Percentiles rank a stretch among this genome's conserved stretches.
Conservation (phyloP, 2,888 invertebrate species). For the Mythimna ferrago region DNA sequence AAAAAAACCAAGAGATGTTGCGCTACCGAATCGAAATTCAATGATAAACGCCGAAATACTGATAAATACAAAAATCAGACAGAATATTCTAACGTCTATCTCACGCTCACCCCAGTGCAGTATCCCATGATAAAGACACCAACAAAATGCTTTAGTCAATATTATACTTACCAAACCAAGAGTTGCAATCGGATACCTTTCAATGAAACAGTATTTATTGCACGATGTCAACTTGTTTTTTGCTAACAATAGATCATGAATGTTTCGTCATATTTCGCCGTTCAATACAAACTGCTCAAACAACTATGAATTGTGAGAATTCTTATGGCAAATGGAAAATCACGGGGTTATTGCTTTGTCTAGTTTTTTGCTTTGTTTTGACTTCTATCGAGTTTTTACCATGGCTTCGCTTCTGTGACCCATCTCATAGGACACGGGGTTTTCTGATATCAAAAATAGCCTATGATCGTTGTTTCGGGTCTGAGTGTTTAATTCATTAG, state of each 20-base stretch:
- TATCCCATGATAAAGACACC: background rate
- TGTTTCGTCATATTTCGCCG: conserved; percentile 17
- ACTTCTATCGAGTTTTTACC: background rate
- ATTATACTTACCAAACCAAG: background rate
- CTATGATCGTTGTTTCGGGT: too few species aligned
- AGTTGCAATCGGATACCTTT: background rate
- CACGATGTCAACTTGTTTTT: conserved; percentile 1
- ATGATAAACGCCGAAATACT: too few species aligned
- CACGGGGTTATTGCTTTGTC: conserved; percentile 19
- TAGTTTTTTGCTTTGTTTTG: background rate
- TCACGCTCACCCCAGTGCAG: background rate
- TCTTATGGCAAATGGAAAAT: conserved; percentile 13
- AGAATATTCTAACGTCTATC: too few species aligned
- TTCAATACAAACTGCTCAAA: conserved; percentile 23
- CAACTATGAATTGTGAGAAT: conserved; percentile 39
- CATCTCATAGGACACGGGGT: background rate
- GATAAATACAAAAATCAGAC: too few species aligned
- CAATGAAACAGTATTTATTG: conserved; percentile 8
- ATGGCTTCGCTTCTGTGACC: background rate
- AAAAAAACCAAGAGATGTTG: too few species aligned
- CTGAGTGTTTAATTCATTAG: too few species aligned
- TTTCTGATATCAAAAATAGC: background rate
- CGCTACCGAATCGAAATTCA: too few species aligned
- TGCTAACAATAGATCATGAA: conserved; percentile 20
- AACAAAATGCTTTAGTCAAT: background rate